Conservation (phyloP, 2,797 vertebrate genomes). For the Pseudochromis fuscus region DNA sequence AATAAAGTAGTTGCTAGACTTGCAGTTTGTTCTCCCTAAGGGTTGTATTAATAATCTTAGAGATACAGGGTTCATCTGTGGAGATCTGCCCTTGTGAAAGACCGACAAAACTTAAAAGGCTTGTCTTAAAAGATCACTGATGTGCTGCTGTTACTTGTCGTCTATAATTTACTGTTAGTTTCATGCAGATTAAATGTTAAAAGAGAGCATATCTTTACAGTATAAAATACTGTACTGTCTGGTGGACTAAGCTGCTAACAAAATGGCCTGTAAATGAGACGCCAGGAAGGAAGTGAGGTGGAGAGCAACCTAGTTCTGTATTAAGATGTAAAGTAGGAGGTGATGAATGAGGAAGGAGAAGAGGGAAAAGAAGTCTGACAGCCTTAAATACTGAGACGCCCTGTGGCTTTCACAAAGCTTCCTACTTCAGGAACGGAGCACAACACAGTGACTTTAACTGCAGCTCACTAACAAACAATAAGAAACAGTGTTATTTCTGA, state of each 20-base stretch:
- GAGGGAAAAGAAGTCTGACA: background rate
- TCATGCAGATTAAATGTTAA: slow-evolving; percentile 77
- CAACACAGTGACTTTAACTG: slow-evolving; percentile 2
- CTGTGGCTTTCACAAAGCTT: background rate
- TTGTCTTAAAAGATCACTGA: slow-evolving; percentile 82
- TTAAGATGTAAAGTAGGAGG: slow-evolving; percentile 17
- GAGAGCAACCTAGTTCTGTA: slow-evolving; percentile 32
- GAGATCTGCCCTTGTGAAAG: slow-evolving; percentile 81
- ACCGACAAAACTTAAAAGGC: slow-evolving; percentile 82
- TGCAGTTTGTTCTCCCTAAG: slow-evolving; percentile 86
- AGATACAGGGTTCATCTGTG: slow-evolving; percentile 81
- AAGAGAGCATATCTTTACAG: slow-evolving; percentile 66
- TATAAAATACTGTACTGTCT: slow-evolving; percentile 58
- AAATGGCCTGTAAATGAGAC: slow-evolving; percentile 53
- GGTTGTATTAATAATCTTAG: slow-evolving; percentile 84
- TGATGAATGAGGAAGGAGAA: slow-evolving; percentile 18
- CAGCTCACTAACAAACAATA: background rate
- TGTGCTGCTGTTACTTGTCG: slow-evolving; percentile 80
- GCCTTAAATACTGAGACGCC: slow-evolving; percentile 3
- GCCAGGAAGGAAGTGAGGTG: slow-evolving; percentile 32
- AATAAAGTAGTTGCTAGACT: slow-evolving; percentile 85
- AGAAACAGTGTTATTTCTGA: slow-evolving; percentile 1
- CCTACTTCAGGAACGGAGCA: background rate
- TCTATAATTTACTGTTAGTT: slow-evolving; percentile 82
- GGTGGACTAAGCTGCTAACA: slow-evolving; percentile 35